A percentile compares a stretch with the other conserved stretches of the same genome.
Evolutionary conservation across 2,113 vertebrate genomes (phyloP).

Genomic region (Eulemur macaco): DNA sequence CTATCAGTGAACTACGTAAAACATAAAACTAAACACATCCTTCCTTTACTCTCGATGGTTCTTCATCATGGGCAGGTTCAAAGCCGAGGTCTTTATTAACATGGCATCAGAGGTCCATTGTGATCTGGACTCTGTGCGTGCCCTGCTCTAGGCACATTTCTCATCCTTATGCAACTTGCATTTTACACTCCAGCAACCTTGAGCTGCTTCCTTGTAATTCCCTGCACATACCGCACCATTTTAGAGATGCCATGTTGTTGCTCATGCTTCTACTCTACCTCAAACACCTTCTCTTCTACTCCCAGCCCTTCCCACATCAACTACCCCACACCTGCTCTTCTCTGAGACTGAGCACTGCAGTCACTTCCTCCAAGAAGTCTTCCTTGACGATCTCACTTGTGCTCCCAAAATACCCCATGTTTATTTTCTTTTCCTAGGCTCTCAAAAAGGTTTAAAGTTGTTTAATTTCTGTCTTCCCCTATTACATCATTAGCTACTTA

Average conservation of each 20-base stretch:
- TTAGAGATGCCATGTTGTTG: background rate
- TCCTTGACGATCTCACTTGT: background rate
- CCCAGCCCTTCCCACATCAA: background rate
- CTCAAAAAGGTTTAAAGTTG: background rate
- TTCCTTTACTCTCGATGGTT: background rate
- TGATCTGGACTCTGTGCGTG: too few relatives aligned
- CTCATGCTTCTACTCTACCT: background rate
- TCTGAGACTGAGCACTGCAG: background rate
- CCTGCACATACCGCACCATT: background rate
- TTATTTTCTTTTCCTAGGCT: background rate
- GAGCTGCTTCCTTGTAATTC: background rate
- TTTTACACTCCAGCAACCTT: background rate
- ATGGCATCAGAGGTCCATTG: rapidly evolving
- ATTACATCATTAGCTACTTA: background rate
- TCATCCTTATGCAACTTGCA: too few relatives aligned
- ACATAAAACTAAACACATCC: background rate
- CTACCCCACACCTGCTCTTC: background rate
- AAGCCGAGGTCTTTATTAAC: background rate
- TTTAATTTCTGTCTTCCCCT: background rate
- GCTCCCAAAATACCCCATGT: background rate
- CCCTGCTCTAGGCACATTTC: background rate
- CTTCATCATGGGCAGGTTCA: background rate
- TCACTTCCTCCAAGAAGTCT: background rate
- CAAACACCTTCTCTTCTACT: background rate
- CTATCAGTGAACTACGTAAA: background rate